Evolutionary conservation across 1,140 invertebrate genomes (phyloP).

Genomic region (Philopotamus ludificatus): DNA sequence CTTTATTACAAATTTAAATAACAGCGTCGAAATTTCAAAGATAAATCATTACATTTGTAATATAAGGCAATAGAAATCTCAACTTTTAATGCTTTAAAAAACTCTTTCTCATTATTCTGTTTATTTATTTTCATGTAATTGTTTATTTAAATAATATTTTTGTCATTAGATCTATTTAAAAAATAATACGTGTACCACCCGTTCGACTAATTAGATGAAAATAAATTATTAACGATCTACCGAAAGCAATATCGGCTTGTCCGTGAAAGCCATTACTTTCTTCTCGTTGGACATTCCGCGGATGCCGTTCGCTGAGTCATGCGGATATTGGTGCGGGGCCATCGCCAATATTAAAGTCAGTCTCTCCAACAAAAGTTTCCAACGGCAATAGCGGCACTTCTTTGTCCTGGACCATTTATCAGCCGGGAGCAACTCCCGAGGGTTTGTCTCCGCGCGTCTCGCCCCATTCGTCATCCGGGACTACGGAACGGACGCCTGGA

Average conservation of each 20-base stretch:
- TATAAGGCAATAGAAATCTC: no score
- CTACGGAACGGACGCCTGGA: neutral
- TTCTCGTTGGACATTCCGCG: neutral
- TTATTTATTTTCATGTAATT: no score
- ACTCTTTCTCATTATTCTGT: no score
- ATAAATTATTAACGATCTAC: neutral
- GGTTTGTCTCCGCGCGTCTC: neutral
- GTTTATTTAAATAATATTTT: no score
- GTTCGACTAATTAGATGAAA: no score
- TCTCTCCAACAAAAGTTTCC: neutral
- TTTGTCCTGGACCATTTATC: neutral
- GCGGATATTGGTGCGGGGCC: neutral
- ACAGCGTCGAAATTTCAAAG: no score
- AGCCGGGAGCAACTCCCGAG: neutral
- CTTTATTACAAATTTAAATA: no score
- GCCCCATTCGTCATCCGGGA: neutral
- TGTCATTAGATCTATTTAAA: no score
- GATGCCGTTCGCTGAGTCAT: neutral
- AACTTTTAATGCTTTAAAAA: no score
- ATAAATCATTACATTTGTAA: no score
- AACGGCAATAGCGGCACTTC: neutral
- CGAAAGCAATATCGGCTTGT: neutral
- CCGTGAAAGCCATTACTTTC: neutral
- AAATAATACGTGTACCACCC: no score
- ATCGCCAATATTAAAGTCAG: neutral